Percentiles rank a stretch among this genome's conserved stretches.
Evolutionary conservation across 2,113 vertebrate species (phyloP).

Genomic region (Channa argus): DNA sequence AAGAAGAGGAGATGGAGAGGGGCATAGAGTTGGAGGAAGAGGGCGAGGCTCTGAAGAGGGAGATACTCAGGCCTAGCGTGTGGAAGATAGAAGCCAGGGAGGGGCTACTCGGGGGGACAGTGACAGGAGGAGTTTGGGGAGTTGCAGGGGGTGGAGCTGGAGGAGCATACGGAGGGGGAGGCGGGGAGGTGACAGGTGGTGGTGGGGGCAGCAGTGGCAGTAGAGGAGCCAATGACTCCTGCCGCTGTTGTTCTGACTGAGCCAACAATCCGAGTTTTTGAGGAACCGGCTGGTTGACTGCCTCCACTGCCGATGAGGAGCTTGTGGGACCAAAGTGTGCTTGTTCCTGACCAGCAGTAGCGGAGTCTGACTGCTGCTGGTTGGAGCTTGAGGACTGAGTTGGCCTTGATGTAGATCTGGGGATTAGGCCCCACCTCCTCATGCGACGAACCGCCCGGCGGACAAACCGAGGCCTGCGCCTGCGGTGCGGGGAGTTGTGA

Average conservation of each 20-base stretch:
- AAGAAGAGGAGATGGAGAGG: conserved; percentile 78
- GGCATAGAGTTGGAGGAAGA: conserved; percentile 76
- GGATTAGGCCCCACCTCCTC: conserved; percentile 89
- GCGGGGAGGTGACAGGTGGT: neutral
- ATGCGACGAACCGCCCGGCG: conserved; percentile 87
- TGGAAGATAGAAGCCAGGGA: conserved; percentile 78
- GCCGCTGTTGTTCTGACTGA: conserved; percentile 61
- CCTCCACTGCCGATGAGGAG: conserved; percentile 78
- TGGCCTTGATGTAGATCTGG: conserved; percentile 77
- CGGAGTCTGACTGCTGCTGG: conserved; percentile 67
- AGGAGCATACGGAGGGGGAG: conserved; percentile 67
- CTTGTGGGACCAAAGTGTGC: conserved; percentile 56
- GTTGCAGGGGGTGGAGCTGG: conserved; percentile 51
- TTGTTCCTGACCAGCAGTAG: conserved; percentile 64
- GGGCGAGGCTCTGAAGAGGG: conserved; percentile 70
- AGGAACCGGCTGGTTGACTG: conserved; percentile 80
- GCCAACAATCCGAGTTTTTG: conserved; percentile 78
- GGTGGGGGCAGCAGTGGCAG: neutral
- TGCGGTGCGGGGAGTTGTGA: conserved; percentile 77
- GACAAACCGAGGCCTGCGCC: conserved; percentile 84
- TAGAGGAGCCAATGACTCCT: neutral
- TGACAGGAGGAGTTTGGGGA: conserved; percentile 53
- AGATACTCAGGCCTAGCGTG: conserved; percentile 77
- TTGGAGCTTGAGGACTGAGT: conserved; percentile 65
- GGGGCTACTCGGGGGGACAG: conserved; percentile 75